Conservation (phyloP, 2,113 vertebrate genomes). For the Tonatia bakeri region DNA sequence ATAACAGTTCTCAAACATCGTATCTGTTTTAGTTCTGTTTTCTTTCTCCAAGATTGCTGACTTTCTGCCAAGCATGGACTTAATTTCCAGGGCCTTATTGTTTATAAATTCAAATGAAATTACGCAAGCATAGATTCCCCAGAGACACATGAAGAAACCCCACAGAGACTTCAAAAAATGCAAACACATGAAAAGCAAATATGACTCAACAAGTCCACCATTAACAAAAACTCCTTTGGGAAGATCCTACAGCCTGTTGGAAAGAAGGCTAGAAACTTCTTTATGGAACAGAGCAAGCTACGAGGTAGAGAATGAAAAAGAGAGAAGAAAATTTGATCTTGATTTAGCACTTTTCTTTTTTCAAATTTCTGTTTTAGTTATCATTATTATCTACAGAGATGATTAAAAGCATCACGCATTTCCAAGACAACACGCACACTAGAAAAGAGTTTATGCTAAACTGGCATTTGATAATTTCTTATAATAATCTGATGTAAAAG, state of each 20-base stretch:
- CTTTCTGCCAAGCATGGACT: conserved; percentile 17
- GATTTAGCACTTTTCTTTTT: neutral
- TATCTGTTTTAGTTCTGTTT: conserved; percentile 29
- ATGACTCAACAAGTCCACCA: conserved; percentile 40
- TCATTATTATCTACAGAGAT: neutral
- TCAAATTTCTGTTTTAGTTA: conserved; percentile 4
- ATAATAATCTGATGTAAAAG: neutral
- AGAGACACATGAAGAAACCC: conserved; percentile 1
- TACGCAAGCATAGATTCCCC: neutral
- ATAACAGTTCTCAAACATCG: neutral
- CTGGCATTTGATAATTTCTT: conserved; percentile 13
- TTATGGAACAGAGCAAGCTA: conserved; percentile 10
- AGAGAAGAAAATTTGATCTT: neutral
- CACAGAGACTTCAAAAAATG: conserved; percentile 48
- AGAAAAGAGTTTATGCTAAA: neutral
- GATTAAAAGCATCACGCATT: neutral
- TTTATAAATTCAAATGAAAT: conserved; percentile 46
- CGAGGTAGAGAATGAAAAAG: neutral
- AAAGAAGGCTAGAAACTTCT: neutral
- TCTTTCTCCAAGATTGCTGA: neutral
- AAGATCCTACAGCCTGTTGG: neutral
- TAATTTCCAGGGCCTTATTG: conserved; percentile 36
- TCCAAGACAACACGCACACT: neutral
- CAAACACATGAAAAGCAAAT: conserved; percentile 34
- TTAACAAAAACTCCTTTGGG: neutral